A percentile compares a stretch with the other conserved stretches of the same genome.
Evolutionary conservation across 2,113 vertebrate species (phyloP).

Genomic region (Calidris pygmaea): DNA sequence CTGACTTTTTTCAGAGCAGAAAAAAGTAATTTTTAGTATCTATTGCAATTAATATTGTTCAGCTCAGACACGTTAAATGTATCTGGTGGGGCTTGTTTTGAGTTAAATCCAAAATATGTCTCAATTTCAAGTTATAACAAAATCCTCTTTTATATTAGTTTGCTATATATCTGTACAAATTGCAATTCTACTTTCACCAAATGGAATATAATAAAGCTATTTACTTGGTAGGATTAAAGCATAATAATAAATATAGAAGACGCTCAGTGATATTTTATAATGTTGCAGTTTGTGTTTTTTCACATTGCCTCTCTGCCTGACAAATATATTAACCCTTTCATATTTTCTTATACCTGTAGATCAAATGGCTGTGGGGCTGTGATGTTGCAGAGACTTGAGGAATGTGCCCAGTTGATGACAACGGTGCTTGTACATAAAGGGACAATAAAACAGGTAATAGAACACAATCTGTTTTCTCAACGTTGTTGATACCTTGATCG

Average conservation of each 20-base stretch:
- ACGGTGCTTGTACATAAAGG: neutral
- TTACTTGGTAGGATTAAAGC: neutral
- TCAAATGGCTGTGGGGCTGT: neutral
- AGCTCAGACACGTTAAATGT: neutral
- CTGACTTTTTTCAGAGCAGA: neutral
- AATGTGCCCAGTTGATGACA: neutral
- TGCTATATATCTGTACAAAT: neutral
- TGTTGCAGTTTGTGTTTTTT: neutral
- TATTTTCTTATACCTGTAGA: neutral
- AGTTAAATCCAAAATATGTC: neutral
- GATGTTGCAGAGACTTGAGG: neutral
- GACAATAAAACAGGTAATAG: conserved; percentile 16
- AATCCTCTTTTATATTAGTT: neutral
- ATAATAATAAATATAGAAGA: neutral
- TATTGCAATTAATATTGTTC: neutral
- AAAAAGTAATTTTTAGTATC: neutral
- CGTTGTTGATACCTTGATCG: neutral
- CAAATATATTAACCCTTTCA: neutral
- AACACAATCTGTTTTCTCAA: neutral
- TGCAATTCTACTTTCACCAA: neutral
- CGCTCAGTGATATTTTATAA: neutral
- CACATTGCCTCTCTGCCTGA: neutral
- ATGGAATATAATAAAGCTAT: neutral
- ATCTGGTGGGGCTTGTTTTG: neutral
- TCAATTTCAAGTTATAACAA: neutral